These are phyloP conservation scores for Chrysomela aeneicollis DNA, from an alignment of 2,888 invertebrate species.

Conservation along the genomic window DNA sequence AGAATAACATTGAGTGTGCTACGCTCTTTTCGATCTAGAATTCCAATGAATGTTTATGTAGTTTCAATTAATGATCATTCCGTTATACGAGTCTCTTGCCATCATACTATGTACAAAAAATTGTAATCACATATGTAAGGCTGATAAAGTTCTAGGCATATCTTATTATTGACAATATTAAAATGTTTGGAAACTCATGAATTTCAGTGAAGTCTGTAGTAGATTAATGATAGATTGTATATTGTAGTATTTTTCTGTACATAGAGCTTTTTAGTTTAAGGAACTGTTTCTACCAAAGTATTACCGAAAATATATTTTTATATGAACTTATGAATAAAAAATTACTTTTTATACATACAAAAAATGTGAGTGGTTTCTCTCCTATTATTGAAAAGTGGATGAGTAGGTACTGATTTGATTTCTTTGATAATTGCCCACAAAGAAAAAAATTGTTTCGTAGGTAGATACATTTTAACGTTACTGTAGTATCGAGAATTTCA, in stretches of 20 bases:
- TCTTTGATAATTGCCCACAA: no score
- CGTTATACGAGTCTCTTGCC: slow-evolving; percentile 20
- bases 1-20: no score
- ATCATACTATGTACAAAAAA: slow-evolving; percentile 24
- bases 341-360: no score
- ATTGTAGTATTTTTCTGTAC: slow-evolving; percentile 25
- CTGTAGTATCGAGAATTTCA: no score
- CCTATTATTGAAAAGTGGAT: no score
- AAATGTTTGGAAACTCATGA: background rate
- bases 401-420: no score
- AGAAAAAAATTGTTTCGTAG: no score
- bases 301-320: slow-evolving; percentile 48
- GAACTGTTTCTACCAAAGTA: slow-evolving; percentile 48
- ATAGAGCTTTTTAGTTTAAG: slow-evolving; percentile 39
- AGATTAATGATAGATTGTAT: background rate
- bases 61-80: background rate
- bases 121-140: background rate
- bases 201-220: background rate
- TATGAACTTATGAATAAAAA: slow-evolving; percentile 29
- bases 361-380: no score
- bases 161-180: background rate
- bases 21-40: no score
- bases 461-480: no score
- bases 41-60: no score
- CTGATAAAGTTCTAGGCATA: background rate